These are phyloP conservation scores for Stichopus horrens DNA, from an alignment of 53 echinoderm and acorn worm species.

Conservation along the genomic window DNA sequence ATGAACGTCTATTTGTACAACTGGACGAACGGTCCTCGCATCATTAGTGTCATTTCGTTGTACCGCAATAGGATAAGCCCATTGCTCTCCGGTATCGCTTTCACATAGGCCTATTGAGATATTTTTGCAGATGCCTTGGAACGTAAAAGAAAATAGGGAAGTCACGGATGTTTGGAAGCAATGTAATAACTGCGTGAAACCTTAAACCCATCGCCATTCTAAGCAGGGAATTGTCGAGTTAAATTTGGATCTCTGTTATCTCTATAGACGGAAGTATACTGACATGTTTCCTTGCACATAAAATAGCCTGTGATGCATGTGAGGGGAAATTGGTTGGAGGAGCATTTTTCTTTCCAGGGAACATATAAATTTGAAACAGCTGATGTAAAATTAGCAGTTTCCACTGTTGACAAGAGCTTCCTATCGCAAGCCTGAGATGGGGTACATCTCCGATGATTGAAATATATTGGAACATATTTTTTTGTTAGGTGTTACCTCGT, in stretches of 20 bases:
- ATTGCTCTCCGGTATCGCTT: no score
- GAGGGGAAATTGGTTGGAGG: neutral
- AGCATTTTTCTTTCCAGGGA: neutral
- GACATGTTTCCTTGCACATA: neutral
- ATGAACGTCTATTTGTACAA: constrained; percentile 17
- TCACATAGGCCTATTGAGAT: no score
- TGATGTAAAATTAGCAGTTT: neutral
- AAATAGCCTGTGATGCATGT: neutral
- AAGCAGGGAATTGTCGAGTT: neutral
- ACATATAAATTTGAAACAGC: neutral
- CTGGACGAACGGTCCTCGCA: neutral
- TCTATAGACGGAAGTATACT: neutral
- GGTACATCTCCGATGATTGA: neutral
- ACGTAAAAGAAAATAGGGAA: no score
- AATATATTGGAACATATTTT: neutral
- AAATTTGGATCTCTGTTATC: neutral
- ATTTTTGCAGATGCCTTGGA: no score
- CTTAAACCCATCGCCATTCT: neutral
- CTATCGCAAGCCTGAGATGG: neutral
- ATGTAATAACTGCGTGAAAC: neutral
- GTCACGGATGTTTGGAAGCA: no score
- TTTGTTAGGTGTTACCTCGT: neutral
- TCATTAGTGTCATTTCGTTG: neutral
- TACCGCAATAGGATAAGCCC: no score
- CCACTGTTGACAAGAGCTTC: neutral